These are phyloP conservation scores for Zoanthus gigantus DNA, from an alignment of 92 coral and sea anemone species.

Conservation along the genomic window DNA sequence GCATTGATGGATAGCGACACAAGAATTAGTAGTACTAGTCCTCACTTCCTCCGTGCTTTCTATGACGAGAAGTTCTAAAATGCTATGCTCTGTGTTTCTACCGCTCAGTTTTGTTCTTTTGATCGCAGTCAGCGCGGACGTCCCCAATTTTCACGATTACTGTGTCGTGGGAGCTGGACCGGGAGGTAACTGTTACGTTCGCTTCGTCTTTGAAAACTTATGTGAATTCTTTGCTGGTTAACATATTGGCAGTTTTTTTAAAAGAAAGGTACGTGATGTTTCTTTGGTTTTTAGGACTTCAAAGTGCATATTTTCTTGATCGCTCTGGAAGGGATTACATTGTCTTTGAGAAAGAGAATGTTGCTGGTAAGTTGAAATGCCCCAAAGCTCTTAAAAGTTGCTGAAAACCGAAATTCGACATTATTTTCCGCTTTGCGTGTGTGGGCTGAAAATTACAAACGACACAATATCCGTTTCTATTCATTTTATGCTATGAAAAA, in stretches of 20 bases:
- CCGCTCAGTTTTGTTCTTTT: background rate
- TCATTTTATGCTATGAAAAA: background rate
- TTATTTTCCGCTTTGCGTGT: conserved; percentile 1
- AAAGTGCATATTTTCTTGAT: conserved; percentile 87
- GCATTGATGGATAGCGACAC: background rate
- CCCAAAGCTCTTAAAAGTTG: background rate
- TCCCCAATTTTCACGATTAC: conserved; percentile 21
- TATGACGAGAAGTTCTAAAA: background rate
- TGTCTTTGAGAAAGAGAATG: conserved; percentile 73
- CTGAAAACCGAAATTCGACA: background rate
- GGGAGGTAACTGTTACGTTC: background rate
- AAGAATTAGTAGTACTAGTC: background rate
- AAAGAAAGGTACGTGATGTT: background rate
- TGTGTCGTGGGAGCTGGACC: conserved; percentile 45
- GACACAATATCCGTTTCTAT: conserved; percentile 19
- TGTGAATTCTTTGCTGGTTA: background rate
- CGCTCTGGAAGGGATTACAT: conserved; percentile 86
- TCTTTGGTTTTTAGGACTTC: conserved; percentile 75
- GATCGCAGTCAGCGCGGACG: background rate
- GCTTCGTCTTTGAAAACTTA: background rate
- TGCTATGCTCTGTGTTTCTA: conserved; percentile 9
- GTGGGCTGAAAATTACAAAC: conserved; percentile 11
- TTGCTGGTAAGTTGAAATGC: conserved; percentile 73
- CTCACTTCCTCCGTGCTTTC: background rate
- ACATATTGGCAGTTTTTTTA: background rate